These are phyloP conservation scores for Labeo rohita DNA, from an alignment of 2,113 vertebrate genomes.

Conservation along the genomic window DNA sequence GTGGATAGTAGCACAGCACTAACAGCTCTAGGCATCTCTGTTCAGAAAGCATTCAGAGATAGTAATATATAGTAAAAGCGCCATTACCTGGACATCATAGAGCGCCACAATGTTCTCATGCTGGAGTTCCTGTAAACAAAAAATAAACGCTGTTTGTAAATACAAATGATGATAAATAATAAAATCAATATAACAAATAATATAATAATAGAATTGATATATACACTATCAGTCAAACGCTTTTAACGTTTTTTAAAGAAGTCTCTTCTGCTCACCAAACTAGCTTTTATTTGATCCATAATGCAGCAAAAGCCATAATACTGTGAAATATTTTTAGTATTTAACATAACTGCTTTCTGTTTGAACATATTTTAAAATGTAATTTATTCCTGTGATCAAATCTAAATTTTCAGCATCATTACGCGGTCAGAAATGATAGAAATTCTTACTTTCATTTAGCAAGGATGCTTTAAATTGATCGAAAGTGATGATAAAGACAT, in stretches of 20 bases:
- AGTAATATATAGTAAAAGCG: constrained; percentile 40
- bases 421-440: neutral
- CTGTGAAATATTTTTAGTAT: neutral
- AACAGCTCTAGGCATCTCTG: neutral
- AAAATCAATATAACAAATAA: neutral
- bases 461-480: no score
- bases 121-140: constrained; percentile 89
- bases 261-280: neutral
- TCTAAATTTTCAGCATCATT: neutral
- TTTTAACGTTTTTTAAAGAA: neutral
- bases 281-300: neutral
- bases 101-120: constrained; percentile 98
- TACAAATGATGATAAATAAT: neutral
- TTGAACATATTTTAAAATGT: neutral
- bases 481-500: no score
- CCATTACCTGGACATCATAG: constrained; percentile 95
- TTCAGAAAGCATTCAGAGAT: neutral
- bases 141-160: neutral
- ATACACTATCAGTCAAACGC: neutral
- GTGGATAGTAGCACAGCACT: constrained; percentile 21
- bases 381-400: neutral
- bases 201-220: neutral
- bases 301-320: neutral
- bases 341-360: no score
- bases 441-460: no score